Evolutionary conservation across 2,113 vertebrate species (phyloP).

Genomic region (Pelusios castaneus): DNA sequence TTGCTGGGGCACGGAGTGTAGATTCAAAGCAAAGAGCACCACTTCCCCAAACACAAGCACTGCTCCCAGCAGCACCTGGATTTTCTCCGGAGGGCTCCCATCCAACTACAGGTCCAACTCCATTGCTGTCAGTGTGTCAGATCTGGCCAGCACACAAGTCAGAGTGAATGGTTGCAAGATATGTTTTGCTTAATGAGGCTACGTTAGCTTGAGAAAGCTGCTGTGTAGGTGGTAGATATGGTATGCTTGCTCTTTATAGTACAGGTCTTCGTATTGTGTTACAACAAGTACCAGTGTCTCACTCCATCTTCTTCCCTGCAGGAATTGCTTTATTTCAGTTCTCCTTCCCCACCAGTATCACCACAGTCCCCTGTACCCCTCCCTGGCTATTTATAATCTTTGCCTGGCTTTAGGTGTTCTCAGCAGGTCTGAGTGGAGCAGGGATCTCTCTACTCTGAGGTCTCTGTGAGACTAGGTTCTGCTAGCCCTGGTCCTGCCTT

Average conservation of each 20-base stretch:
- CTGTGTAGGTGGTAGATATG: background rate
- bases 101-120: background rate
- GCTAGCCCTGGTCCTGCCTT: no score
- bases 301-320: background rate
- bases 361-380: background rate
- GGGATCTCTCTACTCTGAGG: no score
- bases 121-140: background rate
- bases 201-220: background rate
- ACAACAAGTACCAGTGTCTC: background rate
- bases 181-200: background rate
- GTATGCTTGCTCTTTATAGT: background rate
- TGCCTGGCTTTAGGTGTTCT: no score
- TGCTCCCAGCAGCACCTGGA: background rate
- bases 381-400: no score
- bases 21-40: background rate
- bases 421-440: no score
- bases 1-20: background rate
- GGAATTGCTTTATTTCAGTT: background rate
- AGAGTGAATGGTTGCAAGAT: background rate
- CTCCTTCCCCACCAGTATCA: background rate
- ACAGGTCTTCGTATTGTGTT: background rate
- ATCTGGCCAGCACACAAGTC: background rate
- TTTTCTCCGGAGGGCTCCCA: background rate
- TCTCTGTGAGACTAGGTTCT: no score
- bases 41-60: background rate